phyloP scores from a whole-genome alignment of 2,113 vertebrate genomes.

The Channa argus region DNA sequence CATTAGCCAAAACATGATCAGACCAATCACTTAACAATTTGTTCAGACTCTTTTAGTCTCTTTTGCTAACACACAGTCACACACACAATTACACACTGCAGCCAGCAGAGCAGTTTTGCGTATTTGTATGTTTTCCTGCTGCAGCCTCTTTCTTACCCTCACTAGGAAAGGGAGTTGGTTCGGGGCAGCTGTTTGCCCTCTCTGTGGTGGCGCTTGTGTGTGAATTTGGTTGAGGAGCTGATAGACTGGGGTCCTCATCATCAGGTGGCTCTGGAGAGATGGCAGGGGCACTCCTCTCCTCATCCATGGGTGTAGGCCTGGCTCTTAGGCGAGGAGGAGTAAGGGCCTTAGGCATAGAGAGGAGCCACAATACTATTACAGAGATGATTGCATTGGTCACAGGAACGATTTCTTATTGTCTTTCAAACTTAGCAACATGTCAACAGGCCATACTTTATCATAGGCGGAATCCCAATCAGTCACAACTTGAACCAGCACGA shows the following conservation, averaged over 20 bases:
- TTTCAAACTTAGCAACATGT: constrained; percentile 16
- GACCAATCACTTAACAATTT: constrained; percentile 10
- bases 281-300: constrained; percentile 71
- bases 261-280: constrained; percentile 71
- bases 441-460: background rate
- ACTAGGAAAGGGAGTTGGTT: constrained; percentile 32
- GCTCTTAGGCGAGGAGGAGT: constrained; percentile 62
- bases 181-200: constrained; percentile 26
- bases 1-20: constrained; percentile 11
- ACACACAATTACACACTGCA: background rate
- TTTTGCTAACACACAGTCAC: background rate
- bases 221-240: constrained; percentile 22
- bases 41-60: too few relatives aligned
- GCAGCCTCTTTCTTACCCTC: constrained; percentile 51
- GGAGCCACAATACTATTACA: background rate
- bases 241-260: constrained; percentile 54
- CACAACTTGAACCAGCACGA: constrained; percentile 39
- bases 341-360: constrained; percentile 50
- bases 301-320: constrained; percentile 76
- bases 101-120: too few relatives aligned
- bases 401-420: constrained; percentile 4
- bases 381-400: constrained; percentile 7
- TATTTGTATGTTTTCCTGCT: constrained; percentile 2
- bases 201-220: constrained; percentile 31
- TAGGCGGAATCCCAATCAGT: constrained; percentile 11